Percentiles rank a stretch among this genome's conserved stretches.
Conservation (phyloP, 2,797 vertebrate species). For the Enteromius thamalakanensis region DNA sequence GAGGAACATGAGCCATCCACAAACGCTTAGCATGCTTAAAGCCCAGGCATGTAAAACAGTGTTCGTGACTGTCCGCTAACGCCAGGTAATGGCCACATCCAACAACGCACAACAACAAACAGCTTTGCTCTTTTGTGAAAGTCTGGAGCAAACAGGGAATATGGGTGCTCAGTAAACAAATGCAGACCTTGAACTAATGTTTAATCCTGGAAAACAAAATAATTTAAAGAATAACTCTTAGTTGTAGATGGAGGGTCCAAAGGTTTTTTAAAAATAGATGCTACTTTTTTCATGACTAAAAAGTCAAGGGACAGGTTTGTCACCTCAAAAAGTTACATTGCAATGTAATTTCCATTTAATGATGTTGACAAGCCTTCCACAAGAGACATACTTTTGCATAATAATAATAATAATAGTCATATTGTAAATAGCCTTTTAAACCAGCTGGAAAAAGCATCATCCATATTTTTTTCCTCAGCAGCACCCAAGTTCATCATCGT, state of each 20-base stretch:
- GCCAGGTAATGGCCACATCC: too few species aligned
- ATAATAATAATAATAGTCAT: not conserved
- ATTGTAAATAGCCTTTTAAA: not conserved
- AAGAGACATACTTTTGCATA: conserved; percentile 24
- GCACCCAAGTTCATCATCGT: not conserved
- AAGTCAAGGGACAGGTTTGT: not conserved
- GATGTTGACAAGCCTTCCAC: conserved; percentile 18
- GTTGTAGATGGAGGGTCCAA: not conserved
- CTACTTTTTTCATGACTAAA: not conserved
- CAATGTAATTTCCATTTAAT: conserved; percentile 14
- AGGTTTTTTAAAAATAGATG: not conserved
- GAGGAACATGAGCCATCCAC: too few species aligned
- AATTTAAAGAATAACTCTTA: not conserved
- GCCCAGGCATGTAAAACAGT: too few species aligned
- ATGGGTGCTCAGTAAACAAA: too few species aligned
- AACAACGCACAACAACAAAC: too few species aligned
- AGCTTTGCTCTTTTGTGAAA: too few species aligned
- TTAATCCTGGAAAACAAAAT: not conserved
- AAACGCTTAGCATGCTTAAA: too few species aligned
- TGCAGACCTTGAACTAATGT: not conserved
- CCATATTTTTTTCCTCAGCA: not conserved
- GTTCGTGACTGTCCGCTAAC: too few species aligned
- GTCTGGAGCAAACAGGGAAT: not conserved
- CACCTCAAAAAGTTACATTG: not conserved
- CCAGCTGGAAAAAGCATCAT: not conserved